A percentile compares a stretch with the other conserved stretches of the same genome.
Conservation (phyloP, 2,888 invertebrate species). For the Orchesella flavescens region DNA sequence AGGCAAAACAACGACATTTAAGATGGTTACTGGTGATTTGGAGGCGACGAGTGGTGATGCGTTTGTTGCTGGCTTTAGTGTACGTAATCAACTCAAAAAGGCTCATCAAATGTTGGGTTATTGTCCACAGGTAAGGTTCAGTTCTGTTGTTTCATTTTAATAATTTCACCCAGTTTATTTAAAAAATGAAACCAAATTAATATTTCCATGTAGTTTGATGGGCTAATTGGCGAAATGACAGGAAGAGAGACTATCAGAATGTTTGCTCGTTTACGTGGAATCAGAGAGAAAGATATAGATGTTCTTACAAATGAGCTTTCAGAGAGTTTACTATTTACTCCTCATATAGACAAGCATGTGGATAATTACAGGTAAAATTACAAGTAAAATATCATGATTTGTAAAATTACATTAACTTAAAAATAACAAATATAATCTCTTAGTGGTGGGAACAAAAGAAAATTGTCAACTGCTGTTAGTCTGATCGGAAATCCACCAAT, state of each 20-base stretch:
- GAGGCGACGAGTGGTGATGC: slow-evolving; percentile 75
- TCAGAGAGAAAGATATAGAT: slow-evolving; percentile 75
- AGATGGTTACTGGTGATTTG: slow-evolving; percentile 77
- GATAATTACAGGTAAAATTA: slow-evolving; percentile 75
- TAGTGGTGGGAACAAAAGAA: slow-evolving; percentile 85
- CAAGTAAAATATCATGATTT: background rate
- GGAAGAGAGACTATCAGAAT: slow-evolving; percentile 80
- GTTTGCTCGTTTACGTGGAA: slow-evolving; percentile 65
- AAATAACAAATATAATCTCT: too few species aligned
- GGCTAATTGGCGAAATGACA: slow-evolving; percentile 80
- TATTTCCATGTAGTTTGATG: slow-evolving; percentile 82
- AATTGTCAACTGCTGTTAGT: slow-evolving; percentile 83
- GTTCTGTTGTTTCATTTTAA: slow-evolving; percentile 78
- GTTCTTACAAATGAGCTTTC: slow-evolving; percentile 76
- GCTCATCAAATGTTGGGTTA: slow-evolving; percentile 77
- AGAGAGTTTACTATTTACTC: slow-evolving; percentile 78
- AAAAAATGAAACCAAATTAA: too few species aligned
- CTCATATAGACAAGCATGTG: slow-evolving; percentile 79
- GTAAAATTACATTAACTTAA: too few species aligned
- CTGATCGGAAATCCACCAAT: slow-evolving; percentile 82
- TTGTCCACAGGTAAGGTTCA: slow-evolving; percentile 82
- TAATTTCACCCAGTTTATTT: too few species aligned
- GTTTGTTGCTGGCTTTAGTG: slow-evolving; percentile 62
- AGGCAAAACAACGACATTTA: slow-evolving; percentile 91
- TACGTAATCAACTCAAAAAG: slow-evolving; percentile 64